Evolutionary conservation across 2,113 vertebrate genomes (phyloP), one percentile per base, ranked within the genome.

Genomic region (Chunga burmeisteri): DNA sequence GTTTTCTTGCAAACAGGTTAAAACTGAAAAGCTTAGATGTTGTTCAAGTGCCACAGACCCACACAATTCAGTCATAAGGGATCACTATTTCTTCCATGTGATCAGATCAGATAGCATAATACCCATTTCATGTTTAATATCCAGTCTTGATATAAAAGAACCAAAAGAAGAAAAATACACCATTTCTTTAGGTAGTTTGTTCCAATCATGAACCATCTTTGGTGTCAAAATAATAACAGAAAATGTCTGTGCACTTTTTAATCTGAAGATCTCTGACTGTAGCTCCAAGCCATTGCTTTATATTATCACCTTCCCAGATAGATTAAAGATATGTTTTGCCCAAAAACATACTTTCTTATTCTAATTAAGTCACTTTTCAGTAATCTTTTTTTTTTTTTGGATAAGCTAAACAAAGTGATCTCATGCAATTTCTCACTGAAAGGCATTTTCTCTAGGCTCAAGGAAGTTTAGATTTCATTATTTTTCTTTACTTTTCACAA

Each of bases 301-400:
- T 85, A 36, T 70, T 77, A 70, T 62, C 73, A 81, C n/a, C 29
- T 93, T 94, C 53, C 25, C 20, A 44, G 29, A 21, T 62, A 95
- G 79, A 94, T 90, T 93, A 90, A 90, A 95, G 73, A 81, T 80
- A 58, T 15, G 3, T 92, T 93, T 91, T 85, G 36, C 66, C 27
- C 30, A 3, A 89, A 78, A 91, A 1, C 29, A n/a, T 68, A 50
- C 40, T 82, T 95, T 81, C 36, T 75, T 85, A 40, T 93, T 96
- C 68, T 91, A 91, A 91, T 93, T 78, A 91, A 67, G 26, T 83
- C 5, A 66, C 20, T 72, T 79, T 27, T 82, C 62, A 46, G 44
- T 78, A 36, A 49, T 72, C 7, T 58, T 75, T 66, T 78, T 38
- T 66, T 78, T 38, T 38, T 53, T 73, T 93, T 47, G 9, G 50